These are phyloP conservation scores for Sipha maydis DNA, from an alignment of 2,888 invertebrate genomes.

Conservation along the genomic window DNA sequence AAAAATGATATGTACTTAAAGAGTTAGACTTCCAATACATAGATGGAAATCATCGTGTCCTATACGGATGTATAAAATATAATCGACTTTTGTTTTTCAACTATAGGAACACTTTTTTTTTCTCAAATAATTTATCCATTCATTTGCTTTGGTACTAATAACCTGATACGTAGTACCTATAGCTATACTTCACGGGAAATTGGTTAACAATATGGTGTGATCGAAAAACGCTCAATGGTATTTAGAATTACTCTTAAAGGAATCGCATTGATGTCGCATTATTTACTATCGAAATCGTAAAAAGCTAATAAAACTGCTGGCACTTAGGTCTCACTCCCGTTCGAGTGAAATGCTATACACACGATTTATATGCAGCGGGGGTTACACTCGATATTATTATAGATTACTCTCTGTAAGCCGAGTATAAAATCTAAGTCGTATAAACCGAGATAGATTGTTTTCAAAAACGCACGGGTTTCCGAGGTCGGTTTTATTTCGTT, in stretches of 20 bases:
- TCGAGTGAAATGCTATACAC: neutral
- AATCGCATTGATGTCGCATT: neutral
- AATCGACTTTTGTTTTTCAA: no score
- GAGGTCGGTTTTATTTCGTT: neutral
- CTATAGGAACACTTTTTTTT: no score
- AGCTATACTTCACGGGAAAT: no score
- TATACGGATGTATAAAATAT: no score
- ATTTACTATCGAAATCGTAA: constrained; percentile 29
- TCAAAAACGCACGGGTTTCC: neutral
- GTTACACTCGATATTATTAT: neutral
- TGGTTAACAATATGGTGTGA: neutral
- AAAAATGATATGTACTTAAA: no score
- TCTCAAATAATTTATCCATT: no score
- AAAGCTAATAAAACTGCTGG: constrained; percentile 29
- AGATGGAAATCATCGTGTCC: no score
- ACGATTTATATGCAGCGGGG: constrained; percentile 3
- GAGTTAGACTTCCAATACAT: no score
- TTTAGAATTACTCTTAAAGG: neutral
- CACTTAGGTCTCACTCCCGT: neutral
- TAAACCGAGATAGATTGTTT: constrained; percentile 26
- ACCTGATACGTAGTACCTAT: no score
- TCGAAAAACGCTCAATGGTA: neutral
- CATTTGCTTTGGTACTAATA: no score
- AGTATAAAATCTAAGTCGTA: constrained; percentile 16
- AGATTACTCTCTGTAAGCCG: neutral